These are phyloP conservation scores for Zeus faber DNA, from an alignment of 2,113 vertebrate genomes.

Conservation along the genomic window DNA sequence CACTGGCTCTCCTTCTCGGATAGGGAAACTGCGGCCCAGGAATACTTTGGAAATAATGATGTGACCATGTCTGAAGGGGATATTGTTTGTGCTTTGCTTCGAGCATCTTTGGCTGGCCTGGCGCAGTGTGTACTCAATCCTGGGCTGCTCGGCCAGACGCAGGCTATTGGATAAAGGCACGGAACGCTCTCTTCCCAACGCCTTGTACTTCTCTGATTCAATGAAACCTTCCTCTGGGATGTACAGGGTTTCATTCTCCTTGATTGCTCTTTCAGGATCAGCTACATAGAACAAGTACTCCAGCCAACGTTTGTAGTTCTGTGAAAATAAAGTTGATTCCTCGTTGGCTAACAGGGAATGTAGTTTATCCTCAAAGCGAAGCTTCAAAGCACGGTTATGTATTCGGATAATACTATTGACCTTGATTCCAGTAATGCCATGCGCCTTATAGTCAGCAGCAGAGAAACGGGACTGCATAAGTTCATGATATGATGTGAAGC, in stretches of 20 bases:
- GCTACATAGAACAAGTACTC: constrained; percentile 81
- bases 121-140: constrained; percentile 66
- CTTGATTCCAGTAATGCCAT: constrained; percentile 73
- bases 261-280: constrained; percentile 65
- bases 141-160: constrained; percentile 71
- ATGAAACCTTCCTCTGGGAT: constrained; percentile 81
- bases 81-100: too few species aligned
- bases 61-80: constrained; percentile 73
- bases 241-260: constrained; percentile 74
- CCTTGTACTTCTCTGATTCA: constrained; percentile 54
- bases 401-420: constrained; percentile 77
- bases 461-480: constrained; percentile 80
- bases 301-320: constrained; percentile 70
- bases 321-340: constrained; percentile 40
- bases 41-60: constrained; percentile 81
- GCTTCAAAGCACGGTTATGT: constrained; percentile 76
- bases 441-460: constrained; percentile 72
- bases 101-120: constrained; percentile 43
- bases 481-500: constrained; percentile 81
- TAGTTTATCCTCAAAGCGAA: constrained; percentile 83
- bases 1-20: constrained; percentile 52
- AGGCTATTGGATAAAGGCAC: constrained; percentile 78
- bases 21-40: constrained; percentile 71
- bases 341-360: constrained; percentile 67
- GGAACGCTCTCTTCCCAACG: constrained; percentile 54